These are phyloP conservation scores for Therioaphis trifolii DNA, from an alignment of 2,888 invertebrate species.

Conservation along the genomic window DNA sequence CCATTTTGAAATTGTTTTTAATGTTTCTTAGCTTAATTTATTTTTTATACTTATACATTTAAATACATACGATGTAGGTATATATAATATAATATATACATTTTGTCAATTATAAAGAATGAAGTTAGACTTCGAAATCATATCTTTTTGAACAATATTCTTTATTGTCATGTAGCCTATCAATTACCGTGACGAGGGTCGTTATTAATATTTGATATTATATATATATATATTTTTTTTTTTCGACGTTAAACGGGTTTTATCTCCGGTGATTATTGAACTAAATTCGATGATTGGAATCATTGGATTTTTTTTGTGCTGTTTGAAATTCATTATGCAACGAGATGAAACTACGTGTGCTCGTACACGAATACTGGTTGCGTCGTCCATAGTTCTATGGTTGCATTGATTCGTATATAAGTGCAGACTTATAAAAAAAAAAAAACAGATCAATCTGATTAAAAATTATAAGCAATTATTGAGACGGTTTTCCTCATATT, in stretches of 20 bases:
- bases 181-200: background rate
- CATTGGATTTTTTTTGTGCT: background rate
- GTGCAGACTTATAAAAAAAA: conserved; percentile 1
- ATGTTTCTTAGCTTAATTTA: too few relatives aligned
- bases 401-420: background rate
- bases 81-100: too few relatives aligned
- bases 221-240: conserved; percentile 32
- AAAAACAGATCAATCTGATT: conserved; percentile 1
- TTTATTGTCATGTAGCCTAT: too few relatives aligned
- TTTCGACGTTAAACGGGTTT: conserved; percentile 33
- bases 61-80: too few relatives aligned
- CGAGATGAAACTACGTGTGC: conserved; percentile 41
- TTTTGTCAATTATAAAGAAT: too few relatives aligned
- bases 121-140: too few relatives aligned
- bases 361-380: conserved; percentile 2
- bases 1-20: too few relatives aligned
- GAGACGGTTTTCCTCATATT: conserved; percentile 26
- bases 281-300: conserved; percentile 27
- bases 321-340: conserved; percentile 46
- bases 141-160: too few relatives aligned
- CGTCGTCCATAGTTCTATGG: background rate
- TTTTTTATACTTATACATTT: too few relatives aligned
- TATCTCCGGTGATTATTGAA: background rate
- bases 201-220: conserved; percentile 17
- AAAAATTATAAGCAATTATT: conserved; percentile 37